phyloP scores from a whole-genome alignment of 2,113 vertebrate species.

The Gobius niger region DNA sequence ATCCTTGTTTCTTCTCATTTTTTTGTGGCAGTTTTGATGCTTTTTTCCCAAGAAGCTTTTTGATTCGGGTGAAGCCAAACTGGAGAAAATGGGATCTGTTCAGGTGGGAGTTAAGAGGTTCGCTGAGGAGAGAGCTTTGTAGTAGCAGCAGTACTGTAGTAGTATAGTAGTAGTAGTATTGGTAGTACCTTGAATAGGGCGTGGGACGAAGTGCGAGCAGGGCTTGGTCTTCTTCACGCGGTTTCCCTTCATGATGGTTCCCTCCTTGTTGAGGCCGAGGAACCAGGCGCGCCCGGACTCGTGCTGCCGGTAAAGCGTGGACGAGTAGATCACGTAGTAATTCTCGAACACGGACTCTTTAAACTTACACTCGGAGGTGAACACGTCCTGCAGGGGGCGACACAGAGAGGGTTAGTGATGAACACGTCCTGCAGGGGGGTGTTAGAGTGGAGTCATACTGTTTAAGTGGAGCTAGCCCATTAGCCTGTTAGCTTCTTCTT shows the following conservation, averaged over 20 bases:
- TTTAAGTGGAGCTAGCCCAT: too few species aligned
- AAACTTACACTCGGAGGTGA: slow-evolving; percentile 97
- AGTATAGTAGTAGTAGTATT: too few species aligned
- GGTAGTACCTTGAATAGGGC: slow-evolving; percentile 91
- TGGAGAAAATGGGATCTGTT: too few species aligned
- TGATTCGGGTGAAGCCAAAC: too few species aligned
- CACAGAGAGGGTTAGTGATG: neutral
- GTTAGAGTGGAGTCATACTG: too few species aligned
- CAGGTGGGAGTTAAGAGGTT: too few species aligned
- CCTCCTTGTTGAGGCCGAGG: slow-evolving; percentile 98
- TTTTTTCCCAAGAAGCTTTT: too few species aligned
- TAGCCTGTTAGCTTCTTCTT: too few species aligned
- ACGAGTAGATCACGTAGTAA: slow-evolving; percentile 99
- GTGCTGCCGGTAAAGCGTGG: slow-evolving; percentile 94
- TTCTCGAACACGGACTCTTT: slow-evolving; percentile 99
- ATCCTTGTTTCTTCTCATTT: too few species aligned
- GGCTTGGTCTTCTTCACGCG: slow-evolving; percentile 98
- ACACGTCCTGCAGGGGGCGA: slow-evolving; percentile 83
- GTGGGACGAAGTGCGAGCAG: slow-evolving; percentile 97
- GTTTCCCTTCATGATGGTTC: slow-evolving; percentile 96
- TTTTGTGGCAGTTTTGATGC: too few species aligned
- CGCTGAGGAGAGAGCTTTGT: too few species aligned
- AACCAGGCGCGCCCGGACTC: slow-evolving; percentile 97
- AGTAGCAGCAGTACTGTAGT: too few species aligned
- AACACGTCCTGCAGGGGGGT: neutral